Conservation (phyloP, 1,140 invertebrate genomes). For the Aphidius ervi region DNA sequence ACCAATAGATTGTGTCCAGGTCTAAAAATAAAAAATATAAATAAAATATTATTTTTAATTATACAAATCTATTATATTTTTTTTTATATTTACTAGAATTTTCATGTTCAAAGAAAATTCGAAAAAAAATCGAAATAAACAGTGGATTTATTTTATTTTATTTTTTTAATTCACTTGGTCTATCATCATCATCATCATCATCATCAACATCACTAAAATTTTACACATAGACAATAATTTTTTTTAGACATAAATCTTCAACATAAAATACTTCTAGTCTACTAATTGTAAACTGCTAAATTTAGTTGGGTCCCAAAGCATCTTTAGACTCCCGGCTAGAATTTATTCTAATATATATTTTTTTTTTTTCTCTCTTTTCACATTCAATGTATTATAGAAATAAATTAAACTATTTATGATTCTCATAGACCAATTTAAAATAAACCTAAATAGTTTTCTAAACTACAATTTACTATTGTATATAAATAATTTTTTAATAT, state of each 20-base stretch:
- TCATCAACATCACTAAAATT: background rate
- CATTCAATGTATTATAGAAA: background rate
- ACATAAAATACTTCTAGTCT: background rate
- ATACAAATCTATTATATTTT: too few species aligned
- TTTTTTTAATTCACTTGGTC: constrained; percentile 1
- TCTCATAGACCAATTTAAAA: background rate
- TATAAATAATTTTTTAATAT: too few species aligned
- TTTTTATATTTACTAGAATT: background rate
- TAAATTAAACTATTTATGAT: background rate
- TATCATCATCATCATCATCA: background rate
- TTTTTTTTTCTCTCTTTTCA: background rate
- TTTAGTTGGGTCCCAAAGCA: constrained; percentile 27
- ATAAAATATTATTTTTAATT: background rate
- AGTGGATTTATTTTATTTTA: background rate
- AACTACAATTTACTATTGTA: too few species aligned
- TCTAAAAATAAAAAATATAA: constrained; percentile 11
- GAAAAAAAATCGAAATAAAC: background rate
- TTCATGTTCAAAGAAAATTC: background rate
- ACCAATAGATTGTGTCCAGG: constrained; percentile 23
- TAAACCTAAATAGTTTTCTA: background rate
- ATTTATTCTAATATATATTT: constrained; percentile 8
- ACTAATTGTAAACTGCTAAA: constrained; percentile 25
- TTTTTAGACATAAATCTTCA: background rate
- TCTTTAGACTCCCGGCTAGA: constrained; percentile 21
- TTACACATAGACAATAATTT: background rate